Base-by-base conservation (phyloP, 2,797 vertebrate species). In the Atherinosoma microstoma region DNA sequence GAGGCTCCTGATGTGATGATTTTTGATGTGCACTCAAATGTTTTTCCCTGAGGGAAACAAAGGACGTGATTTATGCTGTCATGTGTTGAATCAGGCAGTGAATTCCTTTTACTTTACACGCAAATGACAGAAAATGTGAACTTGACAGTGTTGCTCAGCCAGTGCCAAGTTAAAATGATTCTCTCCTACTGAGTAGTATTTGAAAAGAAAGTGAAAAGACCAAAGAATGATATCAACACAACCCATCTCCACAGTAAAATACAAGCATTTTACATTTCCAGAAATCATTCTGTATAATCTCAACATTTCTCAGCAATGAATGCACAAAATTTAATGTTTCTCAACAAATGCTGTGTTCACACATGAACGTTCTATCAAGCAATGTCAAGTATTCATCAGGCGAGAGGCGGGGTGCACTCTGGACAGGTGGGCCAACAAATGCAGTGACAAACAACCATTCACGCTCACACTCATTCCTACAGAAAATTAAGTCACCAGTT, bases 1-100 rank as follows among this genome's bases (percentile, higher is more conserved):
- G 64, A 57, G 2, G 29, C 13, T 15, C 68, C 40, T 47, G 70
- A 84, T 73, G 66, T 27, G 69, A 76, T n/a, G 60, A 60, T 65
- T 80, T 79, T 67, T 64, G 62, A 78, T 81, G 68, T 60, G 24
- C 36, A 75, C 63, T 80, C 75, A 67, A 47, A 45, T 73, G 78
- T 65, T 75, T 54, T 67, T 79, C 70, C 67, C 60, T 22, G 24
- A 34, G 66, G 59, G 30, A 82, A 76, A 86, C 79, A 85, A 84
- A 42, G 34, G 63, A 62, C 40, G 18, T 20, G 79, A 80, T 79
- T 78, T 58, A 45, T 34, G 42, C 51, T 69, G 67, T 87, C 81
- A 82, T 64, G 51, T 58, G 61, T 47, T 79, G 73, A 73, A 82
- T 78, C 73, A 75, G 64, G 20, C 62, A 64, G 38, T 18, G 38